Base-by-base conservation (phyloP, 2,888 invertebrate species). In the Drosophila paucipuncta region DNA sequence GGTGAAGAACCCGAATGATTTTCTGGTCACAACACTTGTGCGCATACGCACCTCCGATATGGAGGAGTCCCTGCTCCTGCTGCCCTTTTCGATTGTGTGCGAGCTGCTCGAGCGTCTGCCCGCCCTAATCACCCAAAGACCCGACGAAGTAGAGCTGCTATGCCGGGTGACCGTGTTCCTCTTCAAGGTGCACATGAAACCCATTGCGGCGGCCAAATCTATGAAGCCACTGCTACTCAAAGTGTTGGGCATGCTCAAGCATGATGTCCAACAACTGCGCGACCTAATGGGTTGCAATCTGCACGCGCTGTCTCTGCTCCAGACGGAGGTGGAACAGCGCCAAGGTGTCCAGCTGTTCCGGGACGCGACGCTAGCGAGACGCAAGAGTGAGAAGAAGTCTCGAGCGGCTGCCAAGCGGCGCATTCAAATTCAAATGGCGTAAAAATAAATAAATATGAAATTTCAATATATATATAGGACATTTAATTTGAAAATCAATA, bases 1-100 rank as follows among this genome's bases (percentile, higher is more conserved):
- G 92, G 97, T 95, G 39, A 93, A 94, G 54, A 96, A 95, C 28
- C 94, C 96, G 0, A 95, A 96, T 53, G 97, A 97, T 89, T 99
- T 97, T 93, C 94, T 99, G 16, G 93, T 97, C 5, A 96, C 97
- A 92, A 96, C 96, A 4, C 91, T 99, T 25, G 95, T 95, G 90
- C 96, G 95, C 88, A 96, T 99, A 81, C 95, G 97, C 76, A 95
- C 97, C 2, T 98, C 99, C 91, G 98, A 99, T 91, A 93, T 99
- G 73, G 98, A 99, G 93, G 98, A 98, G 93, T 95, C 98, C 0
- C 94, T 99, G 1, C 94, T 99, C 0, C 94, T 98, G 16, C 93
- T 99, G 52, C 98, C 99, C 2, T 97, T 98, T 91, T 95, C 96
- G 59, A 95, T 96, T 61, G 97, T 97, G 2, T 95, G 96, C 88